Conservation (phyloP, 2,113 vertebrate genomes). For the Rhinolophus ferrumequinum region DNA sequence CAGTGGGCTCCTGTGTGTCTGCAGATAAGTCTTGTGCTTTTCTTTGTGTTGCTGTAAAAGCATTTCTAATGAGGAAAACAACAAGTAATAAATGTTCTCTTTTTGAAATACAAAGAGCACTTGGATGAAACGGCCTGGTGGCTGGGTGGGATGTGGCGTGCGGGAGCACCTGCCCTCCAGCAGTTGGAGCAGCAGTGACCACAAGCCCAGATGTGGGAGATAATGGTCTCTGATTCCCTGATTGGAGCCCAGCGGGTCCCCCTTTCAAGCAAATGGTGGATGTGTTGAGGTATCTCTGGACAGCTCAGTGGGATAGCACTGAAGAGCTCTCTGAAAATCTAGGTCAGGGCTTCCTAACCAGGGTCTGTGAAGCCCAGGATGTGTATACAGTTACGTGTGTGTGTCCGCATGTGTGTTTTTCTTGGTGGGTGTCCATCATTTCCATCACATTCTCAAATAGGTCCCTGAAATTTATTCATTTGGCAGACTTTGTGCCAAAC, state of each 20-base stretch:
- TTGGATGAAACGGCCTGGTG: not conserved
- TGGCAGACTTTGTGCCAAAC: not conserved
- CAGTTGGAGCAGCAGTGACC: not conserved
- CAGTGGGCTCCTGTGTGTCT: not conserved
- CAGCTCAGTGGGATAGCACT: not conserved
- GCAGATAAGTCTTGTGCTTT: not conserved
- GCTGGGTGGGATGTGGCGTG: rapidly evolving
- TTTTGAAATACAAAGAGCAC: not conserved
- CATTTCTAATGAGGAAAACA: constrained; percentile 7
- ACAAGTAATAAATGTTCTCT: constrained; percentile 60
- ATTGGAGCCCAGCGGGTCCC: not conserved
- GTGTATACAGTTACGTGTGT: rapidly evolving
- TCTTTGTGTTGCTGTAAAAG: constrained; percentile 24
- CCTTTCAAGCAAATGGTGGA: too few species aligned
- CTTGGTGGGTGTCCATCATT: not conserved
- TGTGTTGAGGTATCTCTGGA: not conserved
- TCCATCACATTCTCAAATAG: not conserved
- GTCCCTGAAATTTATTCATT: rapidly evolving
- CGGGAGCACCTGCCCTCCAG: not conserved
- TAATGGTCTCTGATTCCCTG: not conserved
- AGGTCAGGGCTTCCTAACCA: not conserved
- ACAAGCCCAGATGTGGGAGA: not conserved
- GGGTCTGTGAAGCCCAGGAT: not conserved
- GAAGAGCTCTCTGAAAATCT: not conserved
- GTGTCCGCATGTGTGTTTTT: rapidly evolving